Evolutionary conservation across 2,888 invertebrate species (phyloP), one percentile per base, ranked within the genome.

Genomic region (Melitaea athalia): DNA sequence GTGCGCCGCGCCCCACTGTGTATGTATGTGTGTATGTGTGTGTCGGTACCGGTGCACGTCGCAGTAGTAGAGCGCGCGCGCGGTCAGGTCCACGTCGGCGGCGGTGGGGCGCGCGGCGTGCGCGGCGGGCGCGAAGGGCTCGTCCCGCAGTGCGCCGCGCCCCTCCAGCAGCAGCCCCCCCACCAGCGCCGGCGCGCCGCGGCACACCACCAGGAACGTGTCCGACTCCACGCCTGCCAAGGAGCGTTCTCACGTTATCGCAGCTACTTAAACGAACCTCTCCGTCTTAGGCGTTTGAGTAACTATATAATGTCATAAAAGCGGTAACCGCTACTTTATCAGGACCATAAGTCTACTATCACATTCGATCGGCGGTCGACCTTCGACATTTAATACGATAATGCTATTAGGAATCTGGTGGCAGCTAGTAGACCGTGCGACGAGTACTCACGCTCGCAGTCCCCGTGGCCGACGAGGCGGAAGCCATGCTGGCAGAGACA

Each of bases 401-500:
- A 33, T 33, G 33, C 6, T 33, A 33, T 33, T 5, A 33, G 3
- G 33, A 33, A 33, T 6, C 12, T 12, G 31, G n/a, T 11, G 8
- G 11, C 33, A 31, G 15, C 45, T 4, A 7, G 5, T 15, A n/a
- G n/a, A n/a, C n/a, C n/a, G 33, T 11, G 49, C 12, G 8, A 0
- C 12, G 7, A 12, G 42, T 75, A 89, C 94, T 91, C 80, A 94
- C 95, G 89, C 70, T 92, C 86, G 86, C 97, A 97, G 82, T 93
- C 93, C 59, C 92, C 93, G 77, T 86, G 93, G 17, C 93, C 92
- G 66, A 89, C 85, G 62, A 94, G 89, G 74, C 93, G 93, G 89
- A 94, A 96, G 3, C 97, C 97, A 76, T 95, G 94, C 50, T 94
- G 93, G 82, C 97, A 97, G 63, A 95, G 80, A 87, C 97, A 97